Conservation (phyloP, 2,113 vertebrate species). For the Synodontis membranacea region DNA sequence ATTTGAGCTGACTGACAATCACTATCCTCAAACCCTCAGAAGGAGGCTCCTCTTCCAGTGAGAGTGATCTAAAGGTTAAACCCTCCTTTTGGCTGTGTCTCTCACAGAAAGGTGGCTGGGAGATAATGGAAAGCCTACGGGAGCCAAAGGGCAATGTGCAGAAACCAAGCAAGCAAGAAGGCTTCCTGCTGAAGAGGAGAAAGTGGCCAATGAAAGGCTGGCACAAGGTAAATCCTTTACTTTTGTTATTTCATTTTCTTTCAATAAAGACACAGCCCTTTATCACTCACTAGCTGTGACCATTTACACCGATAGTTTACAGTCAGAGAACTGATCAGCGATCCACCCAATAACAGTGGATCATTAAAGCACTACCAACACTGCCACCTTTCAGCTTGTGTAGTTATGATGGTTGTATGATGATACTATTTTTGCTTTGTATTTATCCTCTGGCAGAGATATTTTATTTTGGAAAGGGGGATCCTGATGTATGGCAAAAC, state of each 20-base stretch:
- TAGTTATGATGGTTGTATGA: background rate
- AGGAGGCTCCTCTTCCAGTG: too few species aligned
- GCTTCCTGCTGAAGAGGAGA: constrained; percentile 91
- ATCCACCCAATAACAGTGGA: too few species aligned
- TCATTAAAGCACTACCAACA: background rate
- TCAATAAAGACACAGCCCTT: background rate
- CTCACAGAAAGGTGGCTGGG: constrained; percentile 88
- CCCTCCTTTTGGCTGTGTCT: constrained; percentile 1
- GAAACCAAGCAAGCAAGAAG: constrained; percentile 85
- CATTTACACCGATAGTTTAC: background rate
- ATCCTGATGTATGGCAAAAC: constrained; percentile 93
- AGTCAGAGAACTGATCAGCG: background rate
- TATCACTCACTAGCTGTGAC: background rate
- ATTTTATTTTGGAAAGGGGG: constrained; percentile 91
- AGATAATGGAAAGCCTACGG: constrained; percentile 89
- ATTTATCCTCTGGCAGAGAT: constrained; percentile 77
- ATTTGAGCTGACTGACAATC: too few species aligned
- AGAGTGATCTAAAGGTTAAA: constrained; percentile 9
- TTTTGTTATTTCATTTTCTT: background rate
- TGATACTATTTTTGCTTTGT: background rate
- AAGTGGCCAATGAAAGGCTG: constrained; percentile 99
- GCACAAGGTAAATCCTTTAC: constrained; percentile 84
- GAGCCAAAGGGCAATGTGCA: constrained; percentile 79
- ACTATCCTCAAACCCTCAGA: too few species aligned
- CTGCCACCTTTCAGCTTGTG: background rate